Percentiles rank a stretch among this genome's conserved stretches.
phyloP scores from a whole-genome alignment of 1,140 invertebrate species.

The Pogonus chalceus region DNA sequence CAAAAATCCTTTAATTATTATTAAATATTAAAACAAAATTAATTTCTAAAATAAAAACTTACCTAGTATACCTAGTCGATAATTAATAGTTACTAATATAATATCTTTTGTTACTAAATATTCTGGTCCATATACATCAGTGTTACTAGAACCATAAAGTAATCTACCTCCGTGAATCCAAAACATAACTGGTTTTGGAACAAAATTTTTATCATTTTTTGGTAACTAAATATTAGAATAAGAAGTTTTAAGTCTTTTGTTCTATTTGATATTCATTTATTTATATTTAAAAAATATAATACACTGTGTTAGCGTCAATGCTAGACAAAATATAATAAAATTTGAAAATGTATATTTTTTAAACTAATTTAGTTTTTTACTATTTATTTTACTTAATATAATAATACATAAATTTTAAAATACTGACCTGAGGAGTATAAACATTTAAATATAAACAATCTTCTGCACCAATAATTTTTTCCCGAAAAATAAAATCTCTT shows the following conservation, averaged over 20 bases:
- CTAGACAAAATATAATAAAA: too few relatives aligned
- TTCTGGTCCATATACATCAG: constrained; percentile 38
- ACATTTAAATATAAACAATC: constrained; percentile 37
- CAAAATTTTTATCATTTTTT: constrained; percentile 17
- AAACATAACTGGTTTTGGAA: constrained; percentile 39
- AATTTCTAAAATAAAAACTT: not conserved
- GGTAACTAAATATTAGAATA: not conserved
- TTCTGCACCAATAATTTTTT: constrained; percentile 35
- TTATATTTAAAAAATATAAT: too few relatives aligned
- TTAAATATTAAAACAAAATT: constrained; percentile 42
- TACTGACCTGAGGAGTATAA: constrained; percentile 23
- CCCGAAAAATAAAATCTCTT: constrained; percentile 21
- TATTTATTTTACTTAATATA: not conserved
- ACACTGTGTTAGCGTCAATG: too few relatives aligned
- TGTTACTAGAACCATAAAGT: constrained; percentile 39
- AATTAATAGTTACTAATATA: constrained; percentile 55
- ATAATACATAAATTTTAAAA: not conserved
- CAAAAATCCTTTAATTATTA: constrained; percentile 43
- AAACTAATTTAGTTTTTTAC: too few relatives aligned
- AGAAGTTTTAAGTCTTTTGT: too few relatives aligned
- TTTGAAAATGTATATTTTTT: too few relatives aligned
- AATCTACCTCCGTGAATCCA: constrained; percentile 43
- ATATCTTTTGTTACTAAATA: constrained; percentile 50
- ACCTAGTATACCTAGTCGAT: constrained; percentile 43
- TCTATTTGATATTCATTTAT: too few relatives aligned